Evolutionary conservation across 2,797 vertebrate species (phyloP), one percentile per base, ranked within the genome.

Genomic region (Danio kyathit): DNA sequence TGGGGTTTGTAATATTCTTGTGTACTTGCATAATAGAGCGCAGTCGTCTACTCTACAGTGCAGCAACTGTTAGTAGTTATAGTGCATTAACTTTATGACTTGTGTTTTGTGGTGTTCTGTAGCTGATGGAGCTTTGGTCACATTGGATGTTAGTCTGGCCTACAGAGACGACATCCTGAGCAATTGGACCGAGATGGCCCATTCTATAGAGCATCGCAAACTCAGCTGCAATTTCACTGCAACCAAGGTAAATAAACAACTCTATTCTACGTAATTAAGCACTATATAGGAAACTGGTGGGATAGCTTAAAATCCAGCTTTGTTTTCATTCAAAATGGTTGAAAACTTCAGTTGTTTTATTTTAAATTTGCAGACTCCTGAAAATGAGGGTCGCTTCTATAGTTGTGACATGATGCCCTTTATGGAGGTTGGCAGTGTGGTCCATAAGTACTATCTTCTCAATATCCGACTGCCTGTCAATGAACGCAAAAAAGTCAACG

Each of bases 361-460:
- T 29, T 29, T 29, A 3, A 29, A 29, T 29, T 29, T 29, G 11
- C 38, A 99, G 98, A 96, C 91, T 0, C 41, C 51, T 11, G 96
- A 97, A 52, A 96, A 98, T 0, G 96, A 98, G 84, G 97, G 96
- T 1, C 96, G 96, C 1, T 92, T 94, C 89, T 99, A 99, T 0
- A 95, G 98, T 5, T 99, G 98, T 10, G 96, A 98, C 40, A 90
- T 95, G 38, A 90, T 99, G 59, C 96, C 97, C 38, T 98, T 99
- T 88, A 97, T 99, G 96, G 98, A 99, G 89, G 87, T 99, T 0
- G 97, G 97, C 56, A 97, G 95, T 0, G 97, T 99, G 83, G 94
- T 96, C n/a, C 98, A 99, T 87, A 99, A 99, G 78, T 99, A 95
- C 89, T 99, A 99, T 83, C 97, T 99, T 38, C 92, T 99, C 82